Conservation (phyloP, 2,888 invertebrate genomes). For the Andrena dorsata region DNA sequence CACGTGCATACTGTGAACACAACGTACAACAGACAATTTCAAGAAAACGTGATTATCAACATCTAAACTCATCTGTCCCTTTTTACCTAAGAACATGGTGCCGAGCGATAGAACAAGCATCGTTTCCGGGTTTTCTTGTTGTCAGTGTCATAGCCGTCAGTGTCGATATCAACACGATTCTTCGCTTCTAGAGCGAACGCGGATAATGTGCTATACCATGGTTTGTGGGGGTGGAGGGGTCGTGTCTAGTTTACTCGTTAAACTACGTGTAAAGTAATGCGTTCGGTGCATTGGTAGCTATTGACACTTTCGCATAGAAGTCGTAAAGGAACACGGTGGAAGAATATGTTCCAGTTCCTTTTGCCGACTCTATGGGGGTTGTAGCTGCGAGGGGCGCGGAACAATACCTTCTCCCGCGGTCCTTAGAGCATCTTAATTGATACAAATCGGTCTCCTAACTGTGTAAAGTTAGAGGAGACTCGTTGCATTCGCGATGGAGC, state of each 20-base stretch:
- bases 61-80: conserved; percentile 21
- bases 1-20: neutral
- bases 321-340: neutral
- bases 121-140: conserved; percentile 19
- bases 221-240: neutral
- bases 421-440: conserved; percentile 12
- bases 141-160: conserved; percentile 16
- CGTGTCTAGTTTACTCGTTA: conserved; percentile 12
- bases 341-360: neutral
- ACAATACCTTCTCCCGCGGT: conserved; percentile 10
- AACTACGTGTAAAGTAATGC: conserved; percentile 17
- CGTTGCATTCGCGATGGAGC: neutral
- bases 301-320: neutral
- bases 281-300: conserved; percentile 3
- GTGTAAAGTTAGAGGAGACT: neutral
- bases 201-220: neutral
- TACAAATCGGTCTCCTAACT: conserved; percentile 26
- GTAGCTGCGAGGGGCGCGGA: conserved; percentile 3
- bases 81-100: conserved; percentile 1
- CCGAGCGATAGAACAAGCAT: neutral
- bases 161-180: conserved; percentile 7
- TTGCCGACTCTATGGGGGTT: neutral
- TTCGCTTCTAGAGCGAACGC: neutral
- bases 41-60: conserved; percentile 40
- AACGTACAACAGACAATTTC: conserved; percentile 16